A percentile compares a stretch with the other conserved stretches of the same genome.
These are phyloP conservation scores for Simalia tracyae DNA, from an alignment of 2,797 vertebrate genomes.

Conservation along the genomic window DNA sequence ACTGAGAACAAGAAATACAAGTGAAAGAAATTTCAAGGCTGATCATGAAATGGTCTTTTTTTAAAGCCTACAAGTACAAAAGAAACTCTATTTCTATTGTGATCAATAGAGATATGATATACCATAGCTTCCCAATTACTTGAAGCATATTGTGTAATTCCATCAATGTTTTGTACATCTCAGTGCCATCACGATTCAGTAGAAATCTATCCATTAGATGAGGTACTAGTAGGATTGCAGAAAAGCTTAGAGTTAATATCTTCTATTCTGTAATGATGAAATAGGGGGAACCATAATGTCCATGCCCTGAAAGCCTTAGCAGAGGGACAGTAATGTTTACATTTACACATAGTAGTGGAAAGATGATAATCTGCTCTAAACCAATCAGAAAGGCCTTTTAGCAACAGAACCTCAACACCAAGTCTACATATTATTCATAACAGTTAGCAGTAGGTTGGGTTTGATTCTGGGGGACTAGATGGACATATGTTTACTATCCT, in stretches of 20 bases:
- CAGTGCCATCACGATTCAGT: background rate
- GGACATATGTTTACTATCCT: background rate
- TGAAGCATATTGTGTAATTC: background rate
- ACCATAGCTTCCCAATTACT: background rate
- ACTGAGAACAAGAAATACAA: background rate
- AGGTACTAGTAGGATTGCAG: background rate
- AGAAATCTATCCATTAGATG: background rate
- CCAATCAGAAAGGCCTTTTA: background rate
- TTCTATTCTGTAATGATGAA: background rate
- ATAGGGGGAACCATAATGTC: background rate
- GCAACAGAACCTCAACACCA: background rate
- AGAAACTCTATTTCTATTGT: background rate
- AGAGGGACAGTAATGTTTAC: background rate
- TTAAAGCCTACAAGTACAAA: background rate
- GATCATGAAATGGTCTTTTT: background rate
- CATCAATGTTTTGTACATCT: background rate
- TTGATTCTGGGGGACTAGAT: background rate
- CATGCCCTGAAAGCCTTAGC: background rate
- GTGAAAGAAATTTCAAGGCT: background rate
- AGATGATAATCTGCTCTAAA: background rate
- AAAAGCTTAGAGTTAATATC: background rate
- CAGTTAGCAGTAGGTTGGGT: background rate
- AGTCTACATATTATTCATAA: background rate
- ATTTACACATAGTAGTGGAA: background rate
- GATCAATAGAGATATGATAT: background rate